Evolutionary conservation across 2,113 vertebrate genomes (phyloP).

Genomic region (Cheilinus undulatus): DNA sequence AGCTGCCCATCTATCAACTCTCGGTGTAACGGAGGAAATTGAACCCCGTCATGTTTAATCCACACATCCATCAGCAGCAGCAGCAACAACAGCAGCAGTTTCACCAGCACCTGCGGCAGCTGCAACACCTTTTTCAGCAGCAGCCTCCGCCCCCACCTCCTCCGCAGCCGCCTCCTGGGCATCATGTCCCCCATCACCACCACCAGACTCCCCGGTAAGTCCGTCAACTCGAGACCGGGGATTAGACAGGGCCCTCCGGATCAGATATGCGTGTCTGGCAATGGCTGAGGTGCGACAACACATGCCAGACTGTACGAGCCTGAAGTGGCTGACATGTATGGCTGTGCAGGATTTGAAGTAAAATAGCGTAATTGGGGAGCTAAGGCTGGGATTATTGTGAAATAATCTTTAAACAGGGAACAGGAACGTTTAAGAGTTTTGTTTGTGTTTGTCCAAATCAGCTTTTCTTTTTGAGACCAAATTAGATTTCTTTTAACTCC

Average conservation of each 20-base stretch:
- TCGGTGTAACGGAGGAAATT: neutral
- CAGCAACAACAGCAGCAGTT: slow-evolving; percentile 90
- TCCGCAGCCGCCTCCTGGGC: slow-evolving; percentile 80
- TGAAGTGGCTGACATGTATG: neutral
- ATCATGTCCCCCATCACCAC: slow-evolving; percentile 81
- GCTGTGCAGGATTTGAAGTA: too few relatives aligned
- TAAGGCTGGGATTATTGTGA: too few relatives aligned
- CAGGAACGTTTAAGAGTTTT: too few relatives aligned
- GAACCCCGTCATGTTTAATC: slow-evolving; percentile 88
- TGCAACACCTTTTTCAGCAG: slow-evolving; percentile 89
- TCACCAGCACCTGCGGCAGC: slow-evolving; percentile 90
- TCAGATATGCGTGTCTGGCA: neutral
- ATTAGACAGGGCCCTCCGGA: slow-evolving; percentile 67
- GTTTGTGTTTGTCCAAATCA: too few relatives aligned
- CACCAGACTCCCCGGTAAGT: slow-evolving; percentile 87
- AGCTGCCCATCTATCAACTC: slow-evolving; percentile 26
- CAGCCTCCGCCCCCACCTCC: slow-evolving; percentile 76
- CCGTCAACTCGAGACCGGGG: slow-evolving; percentile 77
- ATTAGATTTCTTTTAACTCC: too few relatives aligned
- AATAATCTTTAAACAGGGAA: too few relatives aligned
- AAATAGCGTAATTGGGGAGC: too few relatives aligned
- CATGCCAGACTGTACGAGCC: neutral
- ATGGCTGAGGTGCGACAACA: neutral
- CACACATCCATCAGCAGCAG: slow-evolving; percentile 86
- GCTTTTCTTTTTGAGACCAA: neutral